Evolutionary conservation across 2,888 invertebrate genomes (phyloP).

Genomic region (Melangyna quadrimaculata): DNA sequence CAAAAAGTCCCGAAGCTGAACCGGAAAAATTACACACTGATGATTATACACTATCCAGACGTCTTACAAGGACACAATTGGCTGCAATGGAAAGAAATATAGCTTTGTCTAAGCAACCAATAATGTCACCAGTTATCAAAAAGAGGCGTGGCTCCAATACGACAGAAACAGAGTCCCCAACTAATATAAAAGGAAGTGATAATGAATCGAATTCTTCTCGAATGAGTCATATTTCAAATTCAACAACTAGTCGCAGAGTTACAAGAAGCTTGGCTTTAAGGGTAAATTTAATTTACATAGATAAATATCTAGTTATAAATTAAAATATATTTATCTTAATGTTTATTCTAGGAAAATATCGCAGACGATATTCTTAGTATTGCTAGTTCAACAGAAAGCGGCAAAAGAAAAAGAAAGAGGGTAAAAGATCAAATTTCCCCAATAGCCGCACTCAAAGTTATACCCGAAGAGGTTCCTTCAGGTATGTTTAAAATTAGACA

Average conservation of each 20-base stretch:
- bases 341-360: slow-evolving; percentile 68
- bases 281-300: slow-evolving; percentile 42
- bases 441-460: slow-evolving; percentile 66
- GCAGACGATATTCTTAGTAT: slow-evolving; percentile 73
- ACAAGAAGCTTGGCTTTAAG: slow-evolving; percentile 73
- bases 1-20: slow-evolving; percentile 4
- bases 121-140: slow-evolving; percentile 39
- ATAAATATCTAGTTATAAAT: neutral
- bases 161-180: slow-evolving; percentile 44
- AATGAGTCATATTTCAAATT: slow-evolving; percentile 71
- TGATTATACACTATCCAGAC: slow-evolving; percentile 72
- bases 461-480: slow-evolving; percentile 73
- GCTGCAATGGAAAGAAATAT: slow-evolving; percentile 74
- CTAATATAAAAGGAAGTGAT: slow-evolving; percentile 74
- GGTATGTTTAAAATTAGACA: slow-evolving; percentile 33
- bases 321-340: neutral
- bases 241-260: slow-evolving; percentile 60
- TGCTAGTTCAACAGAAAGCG: slow-evolving; percentile 73
- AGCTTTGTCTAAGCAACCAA: slow-evolving; percentile 50
- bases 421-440: slow-evolving; percentile 73
- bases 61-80: slow-evolving; percentile 75
- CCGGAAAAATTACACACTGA: slow-evolving; percentile 32
- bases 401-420: slow-evolving; percentile 49
- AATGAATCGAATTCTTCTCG: slow-evolving; percentile 74
- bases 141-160: slow-evolving; percentile 67